Evolutionary conservation across 2,888 invertebrate genomes (phyloP), one percentile per base, ranked within the genome.

Genomic region (Electrophaes corylata): DNA sequence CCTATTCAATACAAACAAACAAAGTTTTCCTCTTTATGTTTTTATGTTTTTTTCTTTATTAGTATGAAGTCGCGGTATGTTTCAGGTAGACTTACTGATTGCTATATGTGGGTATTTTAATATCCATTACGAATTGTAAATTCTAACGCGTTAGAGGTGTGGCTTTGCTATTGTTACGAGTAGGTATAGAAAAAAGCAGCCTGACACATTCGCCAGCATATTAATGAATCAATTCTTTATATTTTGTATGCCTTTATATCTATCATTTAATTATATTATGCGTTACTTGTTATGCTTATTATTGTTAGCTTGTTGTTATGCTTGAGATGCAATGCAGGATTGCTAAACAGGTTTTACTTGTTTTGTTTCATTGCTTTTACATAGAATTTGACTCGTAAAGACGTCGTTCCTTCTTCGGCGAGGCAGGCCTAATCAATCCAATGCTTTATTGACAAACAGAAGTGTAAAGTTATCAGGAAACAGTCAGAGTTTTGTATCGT

Each of bases 101-200:
- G 12, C 35, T 14, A 35, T 16, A 16, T 6, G 8, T 16, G 6
- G 8, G 10, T 10, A 16, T 37, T 8, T 35, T 29, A 19, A 37
- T 26, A 23, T 40, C 4, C 12, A 19, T 41, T 23, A 12, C 6
- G 16, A 52, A 23, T 41, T 41, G 20, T 49, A 14, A 23, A 37
- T 48, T 44, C 26, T 59, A 58, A 70, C 62, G 70, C 51, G 67
- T 66, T 59, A 57, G 65, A 70, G 76, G 75, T 69, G 75, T 71
- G 75, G 62, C 68, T 16, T 37, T 16, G 39, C 40, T 40, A 49
- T 33, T 33, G 33, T 35, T 35, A 29, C 10, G 26, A 29, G 26
- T 29, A 29, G 26, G 26, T 29, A 26, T 51, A 23, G 40, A 48
- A 33, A 55, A 26, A 44, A 5, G 4, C 46, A 29, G n/a, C 48